Evolutionary conservation across 2,888 invertebrate species (phyloP).

Genomic region (Parapristionchus giblindavisi): DNA sequence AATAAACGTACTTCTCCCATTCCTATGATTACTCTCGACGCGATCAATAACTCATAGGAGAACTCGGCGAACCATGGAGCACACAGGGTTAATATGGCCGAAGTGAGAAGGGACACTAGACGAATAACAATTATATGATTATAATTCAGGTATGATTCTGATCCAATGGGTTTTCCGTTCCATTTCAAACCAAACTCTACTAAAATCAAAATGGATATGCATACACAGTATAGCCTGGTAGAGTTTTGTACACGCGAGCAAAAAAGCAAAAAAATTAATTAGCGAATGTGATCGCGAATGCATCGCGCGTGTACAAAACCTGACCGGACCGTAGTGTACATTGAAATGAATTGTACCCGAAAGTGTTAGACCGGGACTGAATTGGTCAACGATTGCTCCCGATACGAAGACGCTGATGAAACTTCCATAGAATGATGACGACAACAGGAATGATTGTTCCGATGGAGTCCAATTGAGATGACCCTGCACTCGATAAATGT

Average conservation of each 20-base stretch:
- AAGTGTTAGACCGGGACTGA: background rate
- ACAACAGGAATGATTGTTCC: conserved; percentile 21
- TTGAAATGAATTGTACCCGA: background rate
- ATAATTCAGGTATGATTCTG: no score
- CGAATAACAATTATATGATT: no score
- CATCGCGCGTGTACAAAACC: no score
- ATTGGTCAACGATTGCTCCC: background rate
- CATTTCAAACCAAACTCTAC: background rate
- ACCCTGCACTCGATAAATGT: conserved; percentile 3
- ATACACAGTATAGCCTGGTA: background rate
- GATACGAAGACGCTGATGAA: conserved; percentile 25
- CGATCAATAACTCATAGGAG: conserved; percentile 7
- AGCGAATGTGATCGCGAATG: no score
- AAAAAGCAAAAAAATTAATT: background rate
- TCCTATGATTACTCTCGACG: conserved; percentile 23
- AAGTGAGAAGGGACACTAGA: conserved; percentile 25
- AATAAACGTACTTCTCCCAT: conserved; percentile 17
- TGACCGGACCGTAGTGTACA: no score
- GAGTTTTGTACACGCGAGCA: background rate
- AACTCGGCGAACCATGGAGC: conserved; percentile 6
- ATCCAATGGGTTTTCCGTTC: no score
- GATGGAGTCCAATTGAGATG: conserved; percentile 22
- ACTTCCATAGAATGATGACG: conserved; percentile 33
- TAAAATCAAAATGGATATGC: background rate
- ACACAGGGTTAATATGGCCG: background rate